phyloP scores from a whole-genome alignment of 2,888 invertebrate genomes.

The Ornithoptera priamus region DNA sequence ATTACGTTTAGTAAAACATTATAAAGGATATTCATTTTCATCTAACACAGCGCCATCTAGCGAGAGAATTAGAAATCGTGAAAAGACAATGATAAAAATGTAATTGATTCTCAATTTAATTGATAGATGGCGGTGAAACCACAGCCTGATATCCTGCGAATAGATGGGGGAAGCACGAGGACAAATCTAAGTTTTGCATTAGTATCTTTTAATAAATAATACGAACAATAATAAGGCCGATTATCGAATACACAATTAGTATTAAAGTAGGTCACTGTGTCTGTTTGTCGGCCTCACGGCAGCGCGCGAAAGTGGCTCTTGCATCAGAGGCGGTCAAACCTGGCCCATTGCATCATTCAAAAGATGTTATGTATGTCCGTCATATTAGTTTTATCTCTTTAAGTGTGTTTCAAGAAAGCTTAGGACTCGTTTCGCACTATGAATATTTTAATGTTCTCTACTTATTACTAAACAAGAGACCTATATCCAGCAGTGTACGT shows the following conservation, averaged over 20 bases:
- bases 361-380: slow-evolving; percentile 51
- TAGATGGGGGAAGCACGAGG: slow-evolving; percentile 42
- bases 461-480: too few species aligned
- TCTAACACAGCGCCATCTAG: slow-evolving; percentile 16
- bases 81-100: not conserved
- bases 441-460: too few species aligned
- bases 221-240: slow-evolving; percentile 39
- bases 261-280: slow-evolving; percentile 67
- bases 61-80: not conserved
- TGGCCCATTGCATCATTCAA: slow-evolving; percentile 61
- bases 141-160: not conserved
- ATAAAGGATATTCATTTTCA: not conserved
- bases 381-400: slow-evolving; percentile 37
- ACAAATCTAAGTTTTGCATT: not conserved
- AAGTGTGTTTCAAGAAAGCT: slow-evolving; percentile 12
- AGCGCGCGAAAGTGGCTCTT: slow-evolving; percentile 72
- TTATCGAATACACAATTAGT: slow-evolving; percentile 43
- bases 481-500: too few species aligned
- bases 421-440: not conserved
- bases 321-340: slow-evolving; percentile 64
- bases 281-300: slow-evolving; percentile 55
- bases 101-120: slow-evolving; percentile 14
- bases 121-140: slow-evolving; percentile 44
- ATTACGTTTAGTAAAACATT: not conserved
- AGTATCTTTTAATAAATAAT: slow-evolving; percentile 9